Base-by-base conservation (phyloP, 2,888 invertebrate species). In the Erebia ligea region DNA sequence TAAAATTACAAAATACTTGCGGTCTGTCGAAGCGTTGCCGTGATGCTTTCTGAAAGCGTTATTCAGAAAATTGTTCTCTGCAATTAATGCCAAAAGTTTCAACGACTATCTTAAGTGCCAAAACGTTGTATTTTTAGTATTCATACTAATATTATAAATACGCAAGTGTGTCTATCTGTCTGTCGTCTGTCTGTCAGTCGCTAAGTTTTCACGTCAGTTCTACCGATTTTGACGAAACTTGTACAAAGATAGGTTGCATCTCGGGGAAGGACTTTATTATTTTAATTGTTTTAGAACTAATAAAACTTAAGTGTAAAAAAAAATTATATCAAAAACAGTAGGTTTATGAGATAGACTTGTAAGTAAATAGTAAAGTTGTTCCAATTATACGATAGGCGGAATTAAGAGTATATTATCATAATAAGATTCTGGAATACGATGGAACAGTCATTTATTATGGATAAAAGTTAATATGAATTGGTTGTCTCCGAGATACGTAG, bases 1-100 rank as follows among this genome's bases (percentile, higher is more conserved):
- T 82, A 86, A 80, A 86, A 87, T 87, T 87, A 89, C 89, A 90
- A 91, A 91, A 91, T 89, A 90, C 88, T 40, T 84, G 87, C 79
- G 87, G 86, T 85, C 78, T 45, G 56, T 67, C 42, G 57, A 48
- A 67, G 45, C 54, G 66, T 15, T 57, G 40, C 56, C 15, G 66
- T 66, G 66, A 66, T 25, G 66, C 25, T 57, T 58, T 48, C 66
- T 58, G 66, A 57, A 58, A 67, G 57, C 66, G 21, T 57, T 67
- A 48, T 81, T 81, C 78, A 80, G 76, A 79, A 79, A 80, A 81
- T 79, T 81, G 79, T 76, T 74, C 72, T 67, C 59, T 68, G 68
- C 73, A 68, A 76, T 79, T 77, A 76, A 69, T 58, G 40, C 50
- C 58, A 58, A 64, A 69, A 69, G 56, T 69, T 69, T 69, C 57